Conservation (phyloP, 64 coral and sea anemone species). For the Pocillopora damicornis region DNA sequence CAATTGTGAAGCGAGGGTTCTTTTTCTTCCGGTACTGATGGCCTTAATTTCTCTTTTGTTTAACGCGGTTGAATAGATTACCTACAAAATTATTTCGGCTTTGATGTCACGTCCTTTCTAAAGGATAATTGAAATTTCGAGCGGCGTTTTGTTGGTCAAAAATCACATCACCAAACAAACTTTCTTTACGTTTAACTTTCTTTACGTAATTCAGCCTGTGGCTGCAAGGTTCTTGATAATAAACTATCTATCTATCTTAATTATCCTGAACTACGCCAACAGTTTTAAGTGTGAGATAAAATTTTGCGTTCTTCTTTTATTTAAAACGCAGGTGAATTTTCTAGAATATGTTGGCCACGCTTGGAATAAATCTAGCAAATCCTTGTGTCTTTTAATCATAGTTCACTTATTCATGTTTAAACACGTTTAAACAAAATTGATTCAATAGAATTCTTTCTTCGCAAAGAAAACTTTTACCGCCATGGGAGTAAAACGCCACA, state of each 20-base stretch:
- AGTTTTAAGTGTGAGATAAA: not conserved
- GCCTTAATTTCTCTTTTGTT: not conserved
- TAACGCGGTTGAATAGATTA: not conserved
- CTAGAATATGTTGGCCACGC: constrained; percentile 15
- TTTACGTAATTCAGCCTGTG: too few relatives aligned
- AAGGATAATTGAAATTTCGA: not conserved
- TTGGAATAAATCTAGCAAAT: not conserved
- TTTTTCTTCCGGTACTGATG: not conserved
- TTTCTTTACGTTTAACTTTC: not conserved
- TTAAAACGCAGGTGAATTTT: not conserved
- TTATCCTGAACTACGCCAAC: not conserved
- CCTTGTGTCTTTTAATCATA: not conserved
- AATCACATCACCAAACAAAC: not conserved
- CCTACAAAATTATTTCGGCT: not conserved
- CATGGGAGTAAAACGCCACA: not conserved
- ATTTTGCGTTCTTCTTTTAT: not conserved
- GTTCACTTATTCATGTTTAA: constrained; percentile 1
- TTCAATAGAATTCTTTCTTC: constrained; percentile 6
- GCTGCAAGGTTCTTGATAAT: too few relatives aligned
- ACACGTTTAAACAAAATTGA: not conserved
- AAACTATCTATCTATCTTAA: too few relatives aligned
- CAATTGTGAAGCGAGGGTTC: not conserved
- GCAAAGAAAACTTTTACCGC: constrained; percentile 1
- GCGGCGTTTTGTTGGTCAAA: not conserved
- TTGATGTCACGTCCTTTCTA: not conserved